Conservation (phyloP, 2,113 vertebrate genomes). For the Dunckerocampus dactyliophorus region DNA sequence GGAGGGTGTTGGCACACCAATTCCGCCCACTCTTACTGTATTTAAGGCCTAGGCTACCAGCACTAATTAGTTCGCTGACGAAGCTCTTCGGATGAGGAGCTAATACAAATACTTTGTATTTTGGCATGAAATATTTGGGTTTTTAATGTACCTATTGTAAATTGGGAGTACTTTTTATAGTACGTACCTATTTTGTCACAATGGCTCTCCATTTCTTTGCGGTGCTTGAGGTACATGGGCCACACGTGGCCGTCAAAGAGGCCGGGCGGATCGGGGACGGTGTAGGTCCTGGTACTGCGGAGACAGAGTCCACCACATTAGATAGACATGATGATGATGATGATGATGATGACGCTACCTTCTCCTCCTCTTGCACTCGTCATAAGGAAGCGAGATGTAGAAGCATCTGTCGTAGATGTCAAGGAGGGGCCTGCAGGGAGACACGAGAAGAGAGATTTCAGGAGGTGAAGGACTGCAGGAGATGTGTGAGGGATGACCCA, state of each 20-base stretch:
- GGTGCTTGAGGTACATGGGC: constrained; percentile 77
- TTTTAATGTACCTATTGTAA: neutral
- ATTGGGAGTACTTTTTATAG: neutral
- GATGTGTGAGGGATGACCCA: constrained; percentile 30
- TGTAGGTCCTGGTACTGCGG: constrained; percentile 71
- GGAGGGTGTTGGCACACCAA: no score
- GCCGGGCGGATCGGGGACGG: constrained; percentile 71
- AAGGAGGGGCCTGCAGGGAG: constrained; percentile 79
- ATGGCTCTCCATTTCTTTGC: constrained; percentile 69
- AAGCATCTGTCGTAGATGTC: constrained; percentile 83
- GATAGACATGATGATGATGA: neutral
- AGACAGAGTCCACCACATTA: constrained; percentile 12
- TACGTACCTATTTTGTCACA: constrained; percentile 61
- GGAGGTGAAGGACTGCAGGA: neutral
- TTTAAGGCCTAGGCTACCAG: no score
- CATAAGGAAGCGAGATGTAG: constrained; percentile 89
- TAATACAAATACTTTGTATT: neutral
- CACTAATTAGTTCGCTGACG: no score
- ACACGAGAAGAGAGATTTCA: neutral
- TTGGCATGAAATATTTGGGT: neutral
- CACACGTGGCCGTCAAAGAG: constrained; percentile 77
- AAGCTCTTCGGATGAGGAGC: no score
- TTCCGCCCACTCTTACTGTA: no score
- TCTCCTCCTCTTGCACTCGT: constrained; percentile 89
- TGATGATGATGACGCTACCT: constrained; percentile 70